These are phyloP conservation scores for Pseudochromis fuscus DNA, from an alignment of 2,797 vertebrate species.

Conservation along the genomic window DNA sequence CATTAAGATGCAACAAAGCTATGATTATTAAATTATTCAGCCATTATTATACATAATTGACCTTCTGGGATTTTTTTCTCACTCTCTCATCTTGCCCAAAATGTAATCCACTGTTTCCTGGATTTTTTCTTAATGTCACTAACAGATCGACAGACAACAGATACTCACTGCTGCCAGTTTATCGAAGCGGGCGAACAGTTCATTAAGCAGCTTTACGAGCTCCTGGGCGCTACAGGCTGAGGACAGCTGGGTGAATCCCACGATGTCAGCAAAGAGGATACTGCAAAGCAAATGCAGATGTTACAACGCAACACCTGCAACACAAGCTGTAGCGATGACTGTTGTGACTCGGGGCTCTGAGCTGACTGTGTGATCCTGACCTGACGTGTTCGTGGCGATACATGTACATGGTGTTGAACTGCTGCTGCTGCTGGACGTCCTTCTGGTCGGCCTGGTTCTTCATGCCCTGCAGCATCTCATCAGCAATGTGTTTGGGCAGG, in stretches of 20 bases:
- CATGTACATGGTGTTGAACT: conserved; percentile 99
- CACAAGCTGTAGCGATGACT: background rate
- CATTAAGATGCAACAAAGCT: too few relatives aligned
- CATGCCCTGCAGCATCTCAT: conserved; percentile 98
- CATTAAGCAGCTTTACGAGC: conserved; percentile 95
- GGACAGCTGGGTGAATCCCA: conserved; percentile 96
- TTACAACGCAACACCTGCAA: background rate
- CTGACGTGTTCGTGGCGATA: conserved; percentile 98
- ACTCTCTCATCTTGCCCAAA: too few relatives aligned
- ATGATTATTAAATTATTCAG: too few relatives aligned
- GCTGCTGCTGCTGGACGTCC: conserved; percentile 90
- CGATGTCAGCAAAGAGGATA: conserved; percentile 97
- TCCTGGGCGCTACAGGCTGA: conserved; percentile 94
- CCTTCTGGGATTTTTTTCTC: too few relatives aligned
- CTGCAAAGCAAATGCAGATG: conserved; percentile 75
- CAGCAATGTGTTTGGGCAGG: conserved; percentile 96
- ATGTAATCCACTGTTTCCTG: too few relatives aligned
- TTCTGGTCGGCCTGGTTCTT: conserved; percentile 92
- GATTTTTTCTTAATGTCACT: too few relatives aligned
- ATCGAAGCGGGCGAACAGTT: conserved; percentile 96
- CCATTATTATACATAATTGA: too few relatives aligned
- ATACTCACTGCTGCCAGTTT: conserved; percentile 93
- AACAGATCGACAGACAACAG: too few relatives aligned
- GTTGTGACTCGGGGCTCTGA: background rate
- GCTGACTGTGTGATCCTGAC: conserved; percentile 71